phyloP scores from a whole-genome alignment of 2,888 invertebrate species.

The Allygus modestus region DNA sequence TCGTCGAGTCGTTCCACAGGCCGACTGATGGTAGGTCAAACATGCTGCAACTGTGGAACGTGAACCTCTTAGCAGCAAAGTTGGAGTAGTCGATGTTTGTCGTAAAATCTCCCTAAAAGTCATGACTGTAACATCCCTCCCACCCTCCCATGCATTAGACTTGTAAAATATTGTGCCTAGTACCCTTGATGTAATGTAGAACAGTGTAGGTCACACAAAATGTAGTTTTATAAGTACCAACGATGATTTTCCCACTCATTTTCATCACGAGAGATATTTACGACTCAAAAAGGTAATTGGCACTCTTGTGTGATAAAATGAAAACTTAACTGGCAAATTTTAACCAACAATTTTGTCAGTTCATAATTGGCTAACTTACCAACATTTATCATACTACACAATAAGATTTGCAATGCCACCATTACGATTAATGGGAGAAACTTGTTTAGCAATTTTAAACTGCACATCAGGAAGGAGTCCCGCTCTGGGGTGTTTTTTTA shows the following conservation, averaged over 20 bases:
- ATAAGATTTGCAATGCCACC: too few species aligned
- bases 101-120: not conserved
- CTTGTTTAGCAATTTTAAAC: too few species aligned
- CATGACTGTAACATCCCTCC: not conserved
- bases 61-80: not conserved
- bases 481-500: too few species aligned
- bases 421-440: too few species aligned
- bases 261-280: too few species aligned
- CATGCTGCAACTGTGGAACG: not conserved
- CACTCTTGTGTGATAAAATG: too few species aligned
- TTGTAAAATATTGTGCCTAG: not conserved
- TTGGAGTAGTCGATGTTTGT: slow-evolving; percentile 14
- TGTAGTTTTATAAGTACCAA: not conserved
- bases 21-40: slow-evolving; percentile 24
- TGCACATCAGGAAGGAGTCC: too few species aligned
- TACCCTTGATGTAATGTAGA: not conserved
- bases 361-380: too few species aligned
- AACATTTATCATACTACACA: too few species aligned
- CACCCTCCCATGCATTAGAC: not conserved
- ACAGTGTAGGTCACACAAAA: not conserved
- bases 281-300: too few species aligned
- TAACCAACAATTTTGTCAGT: too few species aligned
- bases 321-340: too few species aligned
- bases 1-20: slow-evolving; percentile 19
- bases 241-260: not conserved